Evolutionary conservation across 2,888 invertebrate species (phyloP).

Genomic region (Tachystola acroxantha): DNA sequence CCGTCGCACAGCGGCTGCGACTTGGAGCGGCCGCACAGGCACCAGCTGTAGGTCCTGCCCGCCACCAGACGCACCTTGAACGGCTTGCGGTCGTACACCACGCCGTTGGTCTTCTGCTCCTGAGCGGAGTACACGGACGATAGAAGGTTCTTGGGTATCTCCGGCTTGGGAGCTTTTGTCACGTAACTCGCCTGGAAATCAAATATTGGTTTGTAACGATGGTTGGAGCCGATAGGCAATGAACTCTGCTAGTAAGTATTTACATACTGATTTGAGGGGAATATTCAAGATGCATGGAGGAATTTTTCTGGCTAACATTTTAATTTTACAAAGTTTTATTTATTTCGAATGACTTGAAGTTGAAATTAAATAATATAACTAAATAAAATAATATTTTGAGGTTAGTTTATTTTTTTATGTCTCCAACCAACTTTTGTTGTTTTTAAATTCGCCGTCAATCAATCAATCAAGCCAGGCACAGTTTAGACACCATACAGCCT

Average conservation of each 20-base stretch:
- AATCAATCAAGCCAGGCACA: no score
- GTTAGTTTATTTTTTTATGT: no score
- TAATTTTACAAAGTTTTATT: neutral
- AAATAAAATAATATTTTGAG: no score
- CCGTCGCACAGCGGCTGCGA: constrained; percentile 97
- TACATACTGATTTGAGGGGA: constrained; percentile 1
- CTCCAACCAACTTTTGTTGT: no score
- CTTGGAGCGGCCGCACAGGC: constrained; percentile 95
- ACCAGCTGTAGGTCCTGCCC: constrained; percentile 93
- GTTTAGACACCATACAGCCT: no score
- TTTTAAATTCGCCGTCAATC: no score
- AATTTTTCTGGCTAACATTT: constrained; percentile 3
- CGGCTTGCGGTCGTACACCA: constrained; percentile 92
- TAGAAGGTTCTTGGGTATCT: constrained; percentile 83
- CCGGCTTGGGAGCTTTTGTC: constrained; percentile 60
- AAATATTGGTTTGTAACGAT: no score
- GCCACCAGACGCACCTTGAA: constrained; percentile 86
- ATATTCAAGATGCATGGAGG: neutral
- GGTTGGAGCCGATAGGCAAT: no score
- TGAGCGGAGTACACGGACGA: constrained; percentile 79
- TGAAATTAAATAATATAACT: no score
- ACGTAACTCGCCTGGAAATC: constrained; percentile 45
- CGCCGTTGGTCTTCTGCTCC: constrained; percentile 84
- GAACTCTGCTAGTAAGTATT: no score
- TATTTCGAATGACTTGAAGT: neutral